Evolutionary conservation across 1,140 invertebrate genomes (phyloP).

Genomic region (Heliconius hewitsoni): DNA sequence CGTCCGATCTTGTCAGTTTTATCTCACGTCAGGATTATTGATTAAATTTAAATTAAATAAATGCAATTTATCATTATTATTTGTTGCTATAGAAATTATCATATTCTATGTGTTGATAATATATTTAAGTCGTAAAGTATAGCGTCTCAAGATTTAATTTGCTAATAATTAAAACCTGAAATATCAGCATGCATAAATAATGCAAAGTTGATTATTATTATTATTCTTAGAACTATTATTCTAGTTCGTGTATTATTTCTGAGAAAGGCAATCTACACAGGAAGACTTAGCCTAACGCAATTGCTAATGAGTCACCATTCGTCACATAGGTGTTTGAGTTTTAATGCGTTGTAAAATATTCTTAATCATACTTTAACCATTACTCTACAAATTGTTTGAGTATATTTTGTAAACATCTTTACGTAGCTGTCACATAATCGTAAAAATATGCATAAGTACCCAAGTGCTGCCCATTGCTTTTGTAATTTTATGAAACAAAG

Average conservation of each 20-base stretch:
- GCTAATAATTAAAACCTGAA: neutral
- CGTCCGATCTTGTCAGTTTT: neutral
- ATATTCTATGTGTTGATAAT: neutral
- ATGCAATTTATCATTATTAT: neutral
- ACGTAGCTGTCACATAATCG: too few relatives aligned
- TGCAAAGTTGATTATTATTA: neutral
- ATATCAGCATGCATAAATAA: neutral
- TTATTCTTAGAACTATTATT: neutral
- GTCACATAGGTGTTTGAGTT: neutral
- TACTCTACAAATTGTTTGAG: neutral
- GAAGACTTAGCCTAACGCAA: neutral
- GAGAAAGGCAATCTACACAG: neutral
- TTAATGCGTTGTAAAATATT: neutral
- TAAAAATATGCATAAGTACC: too few relatives aligned
- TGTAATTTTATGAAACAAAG: too few relatives aligned
- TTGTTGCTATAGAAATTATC: neutral
- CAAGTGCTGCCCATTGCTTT: too few relatives aligned
- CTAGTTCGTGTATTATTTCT: neutral
- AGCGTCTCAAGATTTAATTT: neutral
- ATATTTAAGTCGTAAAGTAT: neutral
- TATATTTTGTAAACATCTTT: neutral
- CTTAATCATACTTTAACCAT: neutral
- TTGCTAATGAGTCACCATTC: slow-evolving; percentile 1
- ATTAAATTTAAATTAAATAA: neutral
- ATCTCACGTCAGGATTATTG: neutral